Conservation (phyloP, 2,113 vertebrate genomes). For the Anoplopoma fimbria region DNA sequence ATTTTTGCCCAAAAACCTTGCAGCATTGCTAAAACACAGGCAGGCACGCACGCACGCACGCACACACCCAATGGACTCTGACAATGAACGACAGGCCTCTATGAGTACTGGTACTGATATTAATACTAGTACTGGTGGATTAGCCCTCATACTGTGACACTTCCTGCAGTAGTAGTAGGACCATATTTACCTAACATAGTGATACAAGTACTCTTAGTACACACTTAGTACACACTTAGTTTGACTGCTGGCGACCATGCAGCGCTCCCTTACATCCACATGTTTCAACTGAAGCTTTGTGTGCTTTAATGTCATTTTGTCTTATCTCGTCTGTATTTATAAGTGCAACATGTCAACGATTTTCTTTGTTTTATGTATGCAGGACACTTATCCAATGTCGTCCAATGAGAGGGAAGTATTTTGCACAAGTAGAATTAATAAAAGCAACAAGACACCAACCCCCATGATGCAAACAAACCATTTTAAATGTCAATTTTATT, state of each 20-base stretch:
- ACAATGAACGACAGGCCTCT: neutral
- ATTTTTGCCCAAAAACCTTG: too few relatives aligned
- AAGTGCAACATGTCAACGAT: neutral
- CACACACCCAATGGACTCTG: too few relatives aligned
- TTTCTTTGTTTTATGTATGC: neutral
- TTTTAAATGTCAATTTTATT: constrained; percentile 10
- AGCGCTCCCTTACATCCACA: neutral
- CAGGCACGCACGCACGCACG: too few relatives aligned
- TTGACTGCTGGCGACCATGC: neutral
- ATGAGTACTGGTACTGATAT: neutral
- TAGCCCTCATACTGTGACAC: neutral
- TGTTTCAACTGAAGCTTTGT: neutral
- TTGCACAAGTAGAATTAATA: neutral
- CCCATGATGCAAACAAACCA: neutral
- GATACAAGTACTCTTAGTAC: neutral
- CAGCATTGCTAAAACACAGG: too few relatives aligned
- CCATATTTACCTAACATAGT: neutral
- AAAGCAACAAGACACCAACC: neutral
- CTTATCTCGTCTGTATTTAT: neutral
- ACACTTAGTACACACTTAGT: too few relatives aligned
- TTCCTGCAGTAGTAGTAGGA: neutral
- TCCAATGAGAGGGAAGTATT: too few relatives aligned
- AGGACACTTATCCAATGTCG: too few relatives aligned
- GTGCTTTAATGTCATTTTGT: neutral
- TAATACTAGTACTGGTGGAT: neutral